phyloP scores from a whole-genome alignment of 2,888 invertebrate species.

The Phaonia tiefii region DNA sequence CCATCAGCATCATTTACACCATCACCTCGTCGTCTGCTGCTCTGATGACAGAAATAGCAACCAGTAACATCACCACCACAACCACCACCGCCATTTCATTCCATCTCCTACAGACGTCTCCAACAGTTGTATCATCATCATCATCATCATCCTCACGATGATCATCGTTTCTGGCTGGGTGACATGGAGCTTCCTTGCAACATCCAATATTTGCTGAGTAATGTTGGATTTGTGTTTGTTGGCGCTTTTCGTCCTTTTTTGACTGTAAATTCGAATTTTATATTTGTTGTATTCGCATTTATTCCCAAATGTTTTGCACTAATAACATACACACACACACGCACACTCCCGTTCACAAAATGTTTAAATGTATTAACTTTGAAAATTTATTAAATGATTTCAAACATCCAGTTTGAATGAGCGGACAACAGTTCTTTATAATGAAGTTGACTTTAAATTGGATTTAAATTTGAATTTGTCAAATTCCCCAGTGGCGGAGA shows the following conservation, averaged over 20 bases:
- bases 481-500: neutral
- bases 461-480: neutral
- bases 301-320: constrained; percentile 18
- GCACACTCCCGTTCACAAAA: constrained; percentile 22
- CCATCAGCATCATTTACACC: neutral
- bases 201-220: constrained; percentile 20
- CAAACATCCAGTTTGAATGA: neutral
- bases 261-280: constrained; percentile 1
- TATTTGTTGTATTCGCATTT: constrained; percentile 4
- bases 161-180: neutral
- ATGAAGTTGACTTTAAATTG: constrained; percentile 16
- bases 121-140: neutral
- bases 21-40: neutral
- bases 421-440: neutral
- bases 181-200: neutral
- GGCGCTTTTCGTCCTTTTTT: constrained; percentile 14
- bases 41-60: too few species aligned
- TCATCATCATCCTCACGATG: neutral
- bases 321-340: too few species aligned
- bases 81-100: too few species aligned
- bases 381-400: constrained; percentile 5
- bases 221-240: constrained; percentile 22
- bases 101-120: too few species aligned
- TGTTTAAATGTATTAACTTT: constrained; percentile 35
- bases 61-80: too few species aligned